phyloP scores from a whole-genome alignment of 2,888 invertebrate species.

The Petrophora chlorosata region DNA sequence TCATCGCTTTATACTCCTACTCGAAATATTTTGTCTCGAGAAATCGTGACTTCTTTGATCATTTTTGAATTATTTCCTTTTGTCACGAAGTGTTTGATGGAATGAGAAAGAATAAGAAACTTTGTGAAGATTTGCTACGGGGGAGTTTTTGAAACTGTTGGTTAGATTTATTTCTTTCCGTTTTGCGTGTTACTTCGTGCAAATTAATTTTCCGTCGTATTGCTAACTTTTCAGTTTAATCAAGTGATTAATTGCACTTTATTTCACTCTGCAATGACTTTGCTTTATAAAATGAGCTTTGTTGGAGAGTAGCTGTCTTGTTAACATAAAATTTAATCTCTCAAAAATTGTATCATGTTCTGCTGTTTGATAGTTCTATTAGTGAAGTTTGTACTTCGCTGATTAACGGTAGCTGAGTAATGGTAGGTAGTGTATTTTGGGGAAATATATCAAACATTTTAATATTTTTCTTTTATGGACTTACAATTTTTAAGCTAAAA shows the following conservation, averaged over 20 bases:
- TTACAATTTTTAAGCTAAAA: no score
- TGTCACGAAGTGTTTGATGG: conserved; percentile 19
- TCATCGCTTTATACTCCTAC: conserved; percentile 19
- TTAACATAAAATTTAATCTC: no score
- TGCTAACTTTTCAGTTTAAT: conserved; percentile 49
- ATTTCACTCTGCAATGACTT: conserved; percentile 39
- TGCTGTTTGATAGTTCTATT: no score
- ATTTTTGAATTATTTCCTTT: conserved; percentile 30
- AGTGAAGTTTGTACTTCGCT: no score
- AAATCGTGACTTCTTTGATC: conserved; percentile 35
- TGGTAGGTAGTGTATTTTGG: no score
- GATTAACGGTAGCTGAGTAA: no score
- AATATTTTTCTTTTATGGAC: no score
- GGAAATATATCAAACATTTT: no score
- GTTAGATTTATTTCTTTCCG: conserved; percentile 56
- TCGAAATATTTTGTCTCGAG: conserved; percentile 21
- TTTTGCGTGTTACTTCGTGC: conserved; percentile 38
- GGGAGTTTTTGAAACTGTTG: conserved; percentile 53
- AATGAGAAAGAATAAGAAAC: conserved; percentile 28
- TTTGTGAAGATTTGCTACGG: conserved; percentile 44
- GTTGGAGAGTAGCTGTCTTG: neutral
- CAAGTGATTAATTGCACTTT: conserved; percentile 42
- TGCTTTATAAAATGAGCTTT: conserved; percentile 12
- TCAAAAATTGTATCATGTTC: no score
- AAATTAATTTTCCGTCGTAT: conserved; percentile 46